Conservation (phyloP, 2,888 invertebrate genomes). For the Parochlus steinenii region DNA sequence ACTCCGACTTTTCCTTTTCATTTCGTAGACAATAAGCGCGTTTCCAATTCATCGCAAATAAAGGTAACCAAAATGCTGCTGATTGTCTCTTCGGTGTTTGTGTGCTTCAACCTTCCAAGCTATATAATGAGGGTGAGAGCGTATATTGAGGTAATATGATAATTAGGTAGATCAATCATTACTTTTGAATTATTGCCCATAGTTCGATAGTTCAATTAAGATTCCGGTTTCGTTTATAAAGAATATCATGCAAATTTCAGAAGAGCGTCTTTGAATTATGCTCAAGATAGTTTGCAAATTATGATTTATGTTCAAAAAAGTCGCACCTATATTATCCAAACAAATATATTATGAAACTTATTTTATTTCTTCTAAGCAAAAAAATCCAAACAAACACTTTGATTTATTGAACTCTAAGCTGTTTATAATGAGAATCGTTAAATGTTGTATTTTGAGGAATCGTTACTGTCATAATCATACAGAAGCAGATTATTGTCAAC, state of each 20-base stretch:
- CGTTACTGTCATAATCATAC: no score
- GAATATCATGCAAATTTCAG: no score
- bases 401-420: neutral
- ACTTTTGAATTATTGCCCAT: neutral
- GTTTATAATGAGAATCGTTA: no score
- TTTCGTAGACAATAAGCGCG: neutral
- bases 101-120: constrained; percentile 60
- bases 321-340: no score
- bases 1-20: no score
- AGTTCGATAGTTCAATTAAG: neutral
- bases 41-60: constrained; percentile 36
- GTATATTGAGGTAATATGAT: constrained; percentile 36
- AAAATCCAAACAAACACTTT: neutral
- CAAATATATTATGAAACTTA: no score
- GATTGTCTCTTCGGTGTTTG: constrained; percentile 62
- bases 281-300: no score
- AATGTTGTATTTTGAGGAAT: no score
- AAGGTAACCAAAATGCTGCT: constrained; percentile 70
- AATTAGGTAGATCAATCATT: neutral
- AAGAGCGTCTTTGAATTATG: no score
- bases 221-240: neutral
- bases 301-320: no score
- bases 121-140: constrained; percentile 51
- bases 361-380: no score
- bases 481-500: no score